Base-by-base conservation (phyloP, 1,140 invertebrate species). In the Ectropis grisescens region DNA sequence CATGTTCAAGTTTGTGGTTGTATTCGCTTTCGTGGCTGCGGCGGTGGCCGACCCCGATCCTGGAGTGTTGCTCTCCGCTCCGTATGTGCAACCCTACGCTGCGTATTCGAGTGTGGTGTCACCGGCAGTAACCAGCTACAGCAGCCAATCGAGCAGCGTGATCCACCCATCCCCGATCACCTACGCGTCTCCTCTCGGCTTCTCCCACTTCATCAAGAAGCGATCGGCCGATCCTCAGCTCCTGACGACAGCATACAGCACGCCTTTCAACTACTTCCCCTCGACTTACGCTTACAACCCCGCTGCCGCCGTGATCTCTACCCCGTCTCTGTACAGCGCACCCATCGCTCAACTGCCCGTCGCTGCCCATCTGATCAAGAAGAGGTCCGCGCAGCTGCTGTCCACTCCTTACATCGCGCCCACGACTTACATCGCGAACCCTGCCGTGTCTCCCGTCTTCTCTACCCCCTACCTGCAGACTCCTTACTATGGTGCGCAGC, bases 291-390 rank as follows among this genome's bases (percentile, higher is more conserved):
- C 16, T 4, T 19, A 19, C 16, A n/a, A n/a, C n/a, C n/a, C n/a
- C n/a, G 3, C 16, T 19, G 16, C 3, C 16, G 3, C 16, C 8
- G 16, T 19, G 16, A 19, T 19, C 16, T 4, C 16, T 4, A 8
- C 3, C 16, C 16, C 16, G 3, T 19, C 8, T 8, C 3, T 19
- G 3, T 8, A 3, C 16, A 8, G 16, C 3, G 3, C 3, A 3
- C 16, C 16, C 8, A 8, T 19, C 16, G 16, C 16, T 19, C 16
- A 19, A 19, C 8, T 19, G 16, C 16, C 16, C 16, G 3, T 45
- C 11, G 43, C 58, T 29, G 30, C 58, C 14, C 55, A 64, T 34
- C 36, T 68, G 29, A 57, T 61, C 32, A 58, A 61, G 40, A 51
- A 51, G 40, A 39, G 48, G 24, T 42, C 43, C n/a, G 41, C 44